A percentile compares a stretch with the other conserved stretches of the same genome.
Evolutionary conservation across 2,888 invertebrate genomes (phyloP).

Genomic region (Perithous albicinctus): DNA sequence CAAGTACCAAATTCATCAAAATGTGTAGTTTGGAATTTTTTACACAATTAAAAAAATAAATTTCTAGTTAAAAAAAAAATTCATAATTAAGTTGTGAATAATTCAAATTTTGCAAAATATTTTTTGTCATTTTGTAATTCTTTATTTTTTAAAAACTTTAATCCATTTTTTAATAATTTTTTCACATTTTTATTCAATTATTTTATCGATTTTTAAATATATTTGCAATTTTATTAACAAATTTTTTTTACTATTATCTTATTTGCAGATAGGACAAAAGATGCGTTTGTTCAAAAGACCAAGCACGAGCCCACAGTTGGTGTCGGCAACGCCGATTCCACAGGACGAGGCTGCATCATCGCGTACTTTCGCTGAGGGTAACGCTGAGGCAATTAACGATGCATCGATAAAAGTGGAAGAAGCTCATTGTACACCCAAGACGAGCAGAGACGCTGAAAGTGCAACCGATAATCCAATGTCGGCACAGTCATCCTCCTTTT

Average conservation of each 20-base stretch:
- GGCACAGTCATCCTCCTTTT: conserved; percentile 72
- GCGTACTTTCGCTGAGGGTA: neutral
- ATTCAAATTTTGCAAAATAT: too few relatives aligned
- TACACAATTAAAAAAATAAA: too few relatives aligned
- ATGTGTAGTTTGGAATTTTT: too few relatives aligned
- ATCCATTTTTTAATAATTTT: too few relatives aligned
- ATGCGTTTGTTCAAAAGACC: conserved; percentile 87
- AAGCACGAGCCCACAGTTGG: conserved; percentile 87
- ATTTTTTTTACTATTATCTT: neutral
- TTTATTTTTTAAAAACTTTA: too few relatives aligned
- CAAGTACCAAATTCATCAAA: too few relatives aligned
- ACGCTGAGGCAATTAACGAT: conserved; percentile 31
- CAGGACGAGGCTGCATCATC: conserved; percentile 74
- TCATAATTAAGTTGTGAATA: too few relatives aligned
- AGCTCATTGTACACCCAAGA: conserved; percentile 45
- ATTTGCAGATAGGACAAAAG: conserved; percentile 54
- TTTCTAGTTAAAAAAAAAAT: too few relatives aligned
- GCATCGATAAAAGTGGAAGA: conserved; percentile 35
- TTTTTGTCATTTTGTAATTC: too few relatives aligned
- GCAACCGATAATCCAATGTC: conserved; percentile 71
- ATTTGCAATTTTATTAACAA: neutral
- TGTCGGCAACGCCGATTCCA: conserved; percentile 82
- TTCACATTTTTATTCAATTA: too few relatives aligned
- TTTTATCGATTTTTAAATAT: neutral
- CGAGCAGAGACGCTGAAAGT: conserved; percentile 61